Evolutionary conservation across 2,888 invertebrate genomes (phyloP).

Genomic region (Phalera bucephala): DNA sequence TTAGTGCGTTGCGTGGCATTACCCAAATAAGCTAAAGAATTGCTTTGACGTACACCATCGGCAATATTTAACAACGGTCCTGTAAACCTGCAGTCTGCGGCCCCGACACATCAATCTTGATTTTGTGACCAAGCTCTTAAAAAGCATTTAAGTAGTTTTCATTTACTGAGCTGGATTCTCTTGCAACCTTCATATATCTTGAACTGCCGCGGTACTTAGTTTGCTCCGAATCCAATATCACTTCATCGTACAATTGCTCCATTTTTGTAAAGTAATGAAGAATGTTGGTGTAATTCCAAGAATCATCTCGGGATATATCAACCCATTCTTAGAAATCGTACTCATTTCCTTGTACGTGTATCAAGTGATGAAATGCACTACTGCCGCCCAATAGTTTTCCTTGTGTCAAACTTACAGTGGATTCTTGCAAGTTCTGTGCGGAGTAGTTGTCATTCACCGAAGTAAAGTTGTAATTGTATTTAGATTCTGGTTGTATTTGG

Average conservation of each 20-base stretch:
- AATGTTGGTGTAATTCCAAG: constrained; percentile 7
- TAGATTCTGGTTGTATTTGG: constrained; percentile 6
- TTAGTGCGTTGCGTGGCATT: too few species aligned
- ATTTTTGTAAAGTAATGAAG: constrained; percentile 7
- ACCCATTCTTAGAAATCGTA: constrained; percentile 12
- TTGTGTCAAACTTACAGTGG: constrained; percentile 3
- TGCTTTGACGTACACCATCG: constrained; percentile 29
- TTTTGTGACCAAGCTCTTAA: constrained; percentile 6
- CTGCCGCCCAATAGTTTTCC: constrained; percentile 13
- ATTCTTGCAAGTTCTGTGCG: constrained; percentile 8
- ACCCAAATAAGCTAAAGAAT: constrained; percentile 30
- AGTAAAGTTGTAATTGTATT: constrained; percentile 10
- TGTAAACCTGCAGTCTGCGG: constrained; percentile 11
- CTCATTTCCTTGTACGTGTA: too few species aligned
- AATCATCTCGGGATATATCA: background rate
- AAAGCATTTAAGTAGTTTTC: constrained; percentile 6
- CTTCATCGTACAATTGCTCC: constrained; percentile 2
- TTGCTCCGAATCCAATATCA: background rate
- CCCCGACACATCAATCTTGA: constrained; percentile 2
- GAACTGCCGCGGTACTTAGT: constrained; percentile 2
- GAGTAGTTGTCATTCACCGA: constrained; percentile 8
- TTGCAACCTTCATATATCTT: constrained; percentile 5
- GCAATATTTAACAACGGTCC: constrained; percentile 28
- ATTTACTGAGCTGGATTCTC: constrained; percentile 1
- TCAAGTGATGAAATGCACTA: constrained; percentile 8